Percentiles rank a stretch among this genome's conserved stretches.
These are phyloP conservation scores for Sarcophaga variegata DNA, from an alignment of 2,888 invertebrate species.

Conservation along the genomic window DNA sequence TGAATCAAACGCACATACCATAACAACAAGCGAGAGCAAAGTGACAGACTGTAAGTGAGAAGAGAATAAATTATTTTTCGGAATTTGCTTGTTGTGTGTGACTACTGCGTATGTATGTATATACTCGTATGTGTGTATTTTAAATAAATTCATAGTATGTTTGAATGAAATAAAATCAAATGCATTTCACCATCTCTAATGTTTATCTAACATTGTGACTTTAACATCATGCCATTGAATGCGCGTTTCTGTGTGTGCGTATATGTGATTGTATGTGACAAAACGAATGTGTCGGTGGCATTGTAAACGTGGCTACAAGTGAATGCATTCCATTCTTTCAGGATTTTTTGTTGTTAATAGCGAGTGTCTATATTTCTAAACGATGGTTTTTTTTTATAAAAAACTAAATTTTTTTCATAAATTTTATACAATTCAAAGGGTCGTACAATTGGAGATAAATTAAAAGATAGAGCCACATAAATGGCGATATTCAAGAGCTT, in stretches of 20 bases:
- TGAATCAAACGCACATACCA: not conserved
- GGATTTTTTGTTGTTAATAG: not conserved
- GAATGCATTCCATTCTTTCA: not conserved
- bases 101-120: conserved; percentile 8
- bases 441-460: not conserved
- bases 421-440: not conserved
- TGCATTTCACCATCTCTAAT: conserved; percentile 60
- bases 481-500: too few relatives aligned
- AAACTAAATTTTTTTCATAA: not conserved
- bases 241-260: not conserved
- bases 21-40: too few relatives aligned
- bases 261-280: not conserved
- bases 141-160: conserved; percentile 9
- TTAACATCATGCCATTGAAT: conserved; percentile 18
- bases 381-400: not conserved
- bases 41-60: too few relatives aligned
- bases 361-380: not conserved
- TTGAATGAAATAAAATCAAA: conserved; percentile 43
- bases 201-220: conserved; percentile 68
- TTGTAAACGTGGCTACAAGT: not conserved
- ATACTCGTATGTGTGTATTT: not conserved
- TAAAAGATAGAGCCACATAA: too few relatives aligned
- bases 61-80: too few relatives aligned
- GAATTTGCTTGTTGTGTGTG: conserved; percentile 1
- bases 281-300: not conserved